These are phyloP conservation scores for Xestoiulus laeticollis DNA, from an alignment of 2,888 invertebrate species.

Conservation along the genomic window DNA sequence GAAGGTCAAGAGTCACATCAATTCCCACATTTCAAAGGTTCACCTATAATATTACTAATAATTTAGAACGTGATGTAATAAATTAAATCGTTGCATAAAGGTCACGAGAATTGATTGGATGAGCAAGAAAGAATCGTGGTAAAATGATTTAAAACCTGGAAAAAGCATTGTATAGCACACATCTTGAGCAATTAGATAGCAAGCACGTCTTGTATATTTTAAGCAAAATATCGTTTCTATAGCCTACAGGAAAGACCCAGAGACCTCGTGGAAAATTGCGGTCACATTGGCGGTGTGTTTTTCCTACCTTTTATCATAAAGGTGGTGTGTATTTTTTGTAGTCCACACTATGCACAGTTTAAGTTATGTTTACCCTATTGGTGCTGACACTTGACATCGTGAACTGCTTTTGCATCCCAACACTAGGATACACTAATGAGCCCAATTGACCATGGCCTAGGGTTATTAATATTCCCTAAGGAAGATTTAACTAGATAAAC, in stretches of 20 bases:
- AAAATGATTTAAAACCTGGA: not conserved
- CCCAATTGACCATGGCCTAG: conserved; percentile 34
- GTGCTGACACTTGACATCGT: not conserved
- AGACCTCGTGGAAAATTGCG: conserved; percentile 18
- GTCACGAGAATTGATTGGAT: not conserved
- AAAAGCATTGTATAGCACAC: not conserved
- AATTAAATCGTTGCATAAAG: not conserved
- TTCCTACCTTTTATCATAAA: not conserved
- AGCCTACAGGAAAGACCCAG: conserved; percentile 23
- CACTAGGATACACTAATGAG: conserved; percentile 13
- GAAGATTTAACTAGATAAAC: conserved; percentile 6
- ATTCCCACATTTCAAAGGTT: not conserved
- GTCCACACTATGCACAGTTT: not conserved
- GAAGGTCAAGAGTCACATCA: not conserved
- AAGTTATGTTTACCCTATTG: not conserved
- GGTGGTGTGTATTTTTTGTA: not conserved
- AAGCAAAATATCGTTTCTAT: not conserved
- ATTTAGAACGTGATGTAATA: not conserved
- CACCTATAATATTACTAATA: not conserved
- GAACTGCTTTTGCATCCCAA: conserved; percentile 28
- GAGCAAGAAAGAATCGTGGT: not conserved
- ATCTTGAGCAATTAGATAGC: not conserved
- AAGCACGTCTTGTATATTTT: not conserved
- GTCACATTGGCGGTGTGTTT: not conserved
- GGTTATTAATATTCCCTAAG: not conserved